Percentiles rank a stretch among this genome's conserved stretches.
Conservation (phyloP, 2,797 vertebrate species). For the Vespertilio murinus region DNA sequence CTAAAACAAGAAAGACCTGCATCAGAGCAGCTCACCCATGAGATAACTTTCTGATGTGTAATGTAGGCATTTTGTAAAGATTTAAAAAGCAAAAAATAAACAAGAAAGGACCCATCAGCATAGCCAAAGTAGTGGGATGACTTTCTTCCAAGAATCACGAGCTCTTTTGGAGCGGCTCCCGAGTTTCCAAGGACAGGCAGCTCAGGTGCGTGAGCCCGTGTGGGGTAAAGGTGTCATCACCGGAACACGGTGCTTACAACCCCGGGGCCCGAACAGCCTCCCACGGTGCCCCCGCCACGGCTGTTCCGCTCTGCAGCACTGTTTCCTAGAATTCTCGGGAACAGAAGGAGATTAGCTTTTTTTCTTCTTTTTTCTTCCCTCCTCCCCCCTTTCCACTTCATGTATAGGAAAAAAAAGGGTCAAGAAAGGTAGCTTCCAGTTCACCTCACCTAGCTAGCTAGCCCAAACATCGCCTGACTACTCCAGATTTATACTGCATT, state of each 20-base stretch:
- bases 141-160: slow-evolving; percentile 7
- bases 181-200: slow-evolving; percentile 34
- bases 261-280: not conserved
- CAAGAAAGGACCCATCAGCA: not conserved
- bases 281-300: not conserved
- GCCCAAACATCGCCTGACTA: not conserved
- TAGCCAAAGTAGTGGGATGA: not conserved
- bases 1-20: not conserved
- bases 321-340: slow-evolving; percentile 10
- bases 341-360: not conserved
- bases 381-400: not conserved
- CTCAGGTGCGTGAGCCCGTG: slow-evolving; percentile 21
- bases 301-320: slow-evolving; percentile 15
- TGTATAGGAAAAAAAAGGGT: not conserved
- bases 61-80: not conserved
- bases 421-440: not conserved
- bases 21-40: not conserved
- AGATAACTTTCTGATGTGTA: slow-evolving; percentile 12
- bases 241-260: not conserved
- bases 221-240: slow-evolving; percentile 45
- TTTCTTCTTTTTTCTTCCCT: not conserved
- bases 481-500: not conserved
- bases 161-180: slow-evolving; percentile 34
- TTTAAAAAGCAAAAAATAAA: not conserved
- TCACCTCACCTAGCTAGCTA: not conserved